Evolutionary conservation across 2,888 invertebrate species (phyloP).

Genomic region (Cataglyphis rosenhaueri): DNA sequence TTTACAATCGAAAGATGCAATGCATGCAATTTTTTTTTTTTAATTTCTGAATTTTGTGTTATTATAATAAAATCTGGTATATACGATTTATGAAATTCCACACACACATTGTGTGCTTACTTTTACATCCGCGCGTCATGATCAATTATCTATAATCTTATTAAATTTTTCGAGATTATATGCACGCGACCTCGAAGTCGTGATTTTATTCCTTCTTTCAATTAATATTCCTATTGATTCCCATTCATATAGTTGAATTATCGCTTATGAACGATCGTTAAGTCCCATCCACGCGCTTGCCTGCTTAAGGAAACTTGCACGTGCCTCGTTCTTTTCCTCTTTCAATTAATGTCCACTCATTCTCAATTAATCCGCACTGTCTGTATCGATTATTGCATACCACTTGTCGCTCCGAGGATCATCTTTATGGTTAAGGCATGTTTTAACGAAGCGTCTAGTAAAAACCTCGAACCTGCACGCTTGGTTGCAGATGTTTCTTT

Average conservation of each 20-base stretch:
- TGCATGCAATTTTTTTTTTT: not conserved
- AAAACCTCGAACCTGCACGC: slow-evolving; percentile 61
- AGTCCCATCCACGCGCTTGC: slow-evolving; percentile 61
- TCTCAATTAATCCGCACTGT: slow-evolving; percentile 82
- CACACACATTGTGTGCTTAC: no score
- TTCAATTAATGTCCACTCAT: slow-evolving; percentile 82
- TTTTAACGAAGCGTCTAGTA: slow-evolving; percentile 65
- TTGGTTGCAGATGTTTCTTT: slow-evolving; percentile 60
- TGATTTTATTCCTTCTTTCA: not conserved
- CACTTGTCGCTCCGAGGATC: slow-evolving; percentile 73
- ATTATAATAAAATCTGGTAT: not conserved
- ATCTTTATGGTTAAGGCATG: slow-evolving; percentile 68
- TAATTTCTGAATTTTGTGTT: not conserved
- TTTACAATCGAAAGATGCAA: not conserved
- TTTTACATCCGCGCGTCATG: not conserved
- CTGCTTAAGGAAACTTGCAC: slow-evolving; percentile 78
- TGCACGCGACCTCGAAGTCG: not conserved
- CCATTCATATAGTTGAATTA: slow-evolving; percentile 58
- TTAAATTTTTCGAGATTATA: slow-evolving; percentile 22
- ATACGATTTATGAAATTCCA: not conserved
- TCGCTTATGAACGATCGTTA: slow-evolving; percentile 59
- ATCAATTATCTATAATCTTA: not conserved
- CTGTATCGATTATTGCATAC: slow-evolving; percentile 80
- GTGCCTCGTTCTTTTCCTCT: slow-evolving; percentile 75
- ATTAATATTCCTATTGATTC: slow-evolving; percentile 32